Conservation (phyloP, 2,113 vertebrate species). For the Excalfactoria chinensis region DNA sequence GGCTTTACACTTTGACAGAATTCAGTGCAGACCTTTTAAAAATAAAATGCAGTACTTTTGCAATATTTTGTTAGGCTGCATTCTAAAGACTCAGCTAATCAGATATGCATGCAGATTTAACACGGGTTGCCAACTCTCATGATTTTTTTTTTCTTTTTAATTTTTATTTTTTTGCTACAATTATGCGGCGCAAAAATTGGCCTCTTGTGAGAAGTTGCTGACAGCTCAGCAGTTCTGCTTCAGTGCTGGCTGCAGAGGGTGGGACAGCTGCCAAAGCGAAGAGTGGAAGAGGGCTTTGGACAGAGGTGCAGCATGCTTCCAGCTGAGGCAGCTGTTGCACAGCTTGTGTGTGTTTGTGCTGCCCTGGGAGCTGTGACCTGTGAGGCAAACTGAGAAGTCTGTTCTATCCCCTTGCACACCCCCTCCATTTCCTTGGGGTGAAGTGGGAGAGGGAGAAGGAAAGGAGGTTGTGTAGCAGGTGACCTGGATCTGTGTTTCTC, state of each 20-base stretch:
- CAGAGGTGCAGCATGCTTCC: neutral
- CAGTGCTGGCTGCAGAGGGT: conserved; percentile 67
- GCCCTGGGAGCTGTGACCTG: neutral
- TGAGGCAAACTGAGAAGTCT: neutral
- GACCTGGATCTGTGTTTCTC: neutral
- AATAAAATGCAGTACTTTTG: conserved; percentile 59
- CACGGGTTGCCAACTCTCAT: neutral
- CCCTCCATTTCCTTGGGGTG: neutral
- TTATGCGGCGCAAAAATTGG: conserved; percentile 71
- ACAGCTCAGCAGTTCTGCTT: conserved; percentile 71
- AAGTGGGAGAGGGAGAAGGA: neutral
- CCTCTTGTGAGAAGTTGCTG: conserved; percentile 66
- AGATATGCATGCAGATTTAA: conserved; percentile 60
- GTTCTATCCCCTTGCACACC: neutral
- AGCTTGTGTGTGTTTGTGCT: neutral
- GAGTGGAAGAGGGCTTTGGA: conserved; percentile 38
- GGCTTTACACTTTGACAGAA: conserved; percentile 54
- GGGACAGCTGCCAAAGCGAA: conserved; percentile 43
- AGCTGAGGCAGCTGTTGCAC: conserved; percentile 50
- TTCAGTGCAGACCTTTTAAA: conserved; percentile 41
- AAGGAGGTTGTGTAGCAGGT: neutral
- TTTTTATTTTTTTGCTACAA: conserved; percentile 10
- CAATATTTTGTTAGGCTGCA: conserved; percentile 56
- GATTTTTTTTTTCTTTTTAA: neutral
- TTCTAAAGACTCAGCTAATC: conserved; percentile 58